Evolutionary conservation across 2,888 invertebrate genomes (phyloP).

Genomic region (Chloroclysta siterata): DNA sequence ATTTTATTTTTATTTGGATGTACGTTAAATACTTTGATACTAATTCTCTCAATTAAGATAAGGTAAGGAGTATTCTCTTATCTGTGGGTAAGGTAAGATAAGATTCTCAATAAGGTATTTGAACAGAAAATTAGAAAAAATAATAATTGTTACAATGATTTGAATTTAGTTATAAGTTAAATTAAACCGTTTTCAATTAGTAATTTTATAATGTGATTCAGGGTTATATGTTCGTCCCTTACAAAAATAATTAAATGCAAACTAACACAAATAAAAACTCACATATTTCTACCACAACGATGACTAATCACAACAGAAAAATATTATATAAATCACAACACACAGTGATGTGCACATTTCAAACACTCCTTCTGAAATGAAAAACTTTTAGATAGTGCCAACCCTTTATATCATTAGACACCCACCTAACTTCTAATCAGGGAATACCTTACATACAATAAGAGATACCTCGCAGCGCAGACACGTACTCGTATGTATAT

Average conservation of each 20-base stretch:
- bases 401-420: constrained; percentile 53
- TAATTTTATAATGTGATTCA: no score
- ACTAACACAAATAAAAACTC: constrained; percentile 3
- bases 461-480: not conserved
- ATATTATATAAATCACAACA: constrained; percentile 9
- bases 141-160: no score
- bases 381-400: constrained; percentile 51
- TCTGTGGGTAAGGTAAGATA: no score
- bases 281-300: constrained; percentile 7
- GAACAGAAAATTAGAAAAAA: no score
- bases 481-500: not conserved
- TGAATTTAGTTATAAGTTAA: not conserved
- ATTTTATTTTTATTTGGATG: no score
- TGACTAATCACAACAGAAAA: constrained; percentile 5
- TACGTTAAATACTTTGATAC: no score
- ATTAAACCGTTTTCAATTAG: not conserved
- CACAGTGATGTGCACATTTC: constrained; percentile 39
- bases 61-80: no score
- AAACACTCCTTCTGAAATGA: constrained; percentile 51
- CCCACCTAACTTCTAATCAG: constrained; percentile 47
- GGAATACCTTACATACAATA: constrained; percentile 13
- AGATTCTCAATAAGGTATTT: no score
- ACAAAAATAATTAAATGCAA: not conserved
- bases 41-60: no score
- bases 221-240: not conserved